A percentile compares a stretch with the other conserved stretches of the same genome.
phyloP scores from a whole-genome alignment of 1,140 invertebrate genomes.

The Diachasma alloeum region DNA sequence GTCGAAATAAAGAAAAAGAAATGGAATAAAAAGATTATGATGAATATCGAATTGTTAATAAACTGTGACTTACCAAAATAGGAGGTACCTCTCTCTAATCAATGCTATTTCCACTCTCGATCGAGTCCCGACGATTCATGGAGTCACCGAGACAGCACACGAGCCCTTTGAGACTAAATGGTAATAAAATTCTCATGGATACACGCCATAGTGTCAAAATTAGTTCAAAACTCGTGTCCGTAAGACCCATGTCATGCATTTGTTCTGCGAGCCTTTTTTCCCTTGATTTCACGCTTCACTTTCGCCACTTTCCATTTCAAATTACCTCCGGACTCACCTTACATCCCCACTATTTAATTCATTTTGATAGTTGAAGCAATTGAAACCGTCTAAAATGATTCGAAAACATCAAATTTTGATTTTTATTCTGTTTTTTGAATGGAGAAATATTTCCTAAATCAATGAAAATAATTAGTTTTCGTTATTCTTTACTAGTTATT shows the following conservation, averaged over 20 bases:
- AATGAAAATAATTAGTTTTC: background rate
- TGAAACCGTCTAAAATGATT: too few relatives aligned
- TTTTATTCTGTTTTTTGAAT: too few relatives aligned
- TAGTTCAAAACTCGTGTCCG: slow-evolving; percentile 66
- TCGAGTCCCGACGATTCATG: background rate
- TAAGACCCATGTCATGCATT: slow-evolving; percentile 64
- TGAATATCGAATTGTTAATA: background rate
- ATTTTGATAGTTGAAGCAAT: too few relatives aligned
- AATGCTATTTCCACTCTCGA: background rate
- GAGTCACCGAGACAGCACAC: background rate
- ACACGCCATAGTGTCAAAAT: slow-evolving; percentile 65
- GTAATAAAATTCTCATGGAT: slow-evolving; percentile 23
- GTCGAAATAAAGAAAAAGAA: too few relatives aligned
- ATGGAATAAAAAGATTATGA: too few relatives aligned
- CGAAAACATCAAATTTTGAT: too few relatives aligned
- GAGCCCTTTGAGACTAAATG: background rate
- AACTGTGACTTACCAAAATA: background rate
- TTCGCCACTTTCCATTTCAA: slow-evolving; percentile 25
- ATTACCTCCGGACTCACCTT: background rate
- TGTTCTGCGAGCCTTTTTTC: slow-evolving; percentile 48
- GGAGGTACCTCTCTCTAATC: background rate
- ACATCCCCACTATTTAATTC: too few relatives aligned
- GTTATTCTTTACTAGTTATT: too few relatives aligned
- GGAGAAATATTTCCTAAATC: too few relatives aligned
- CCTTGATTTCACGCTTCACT: background rate